Evolutionary conservation across 2,113 vertebrate genomes (phyloP).

Genomic region (Indri indri): DNA sequence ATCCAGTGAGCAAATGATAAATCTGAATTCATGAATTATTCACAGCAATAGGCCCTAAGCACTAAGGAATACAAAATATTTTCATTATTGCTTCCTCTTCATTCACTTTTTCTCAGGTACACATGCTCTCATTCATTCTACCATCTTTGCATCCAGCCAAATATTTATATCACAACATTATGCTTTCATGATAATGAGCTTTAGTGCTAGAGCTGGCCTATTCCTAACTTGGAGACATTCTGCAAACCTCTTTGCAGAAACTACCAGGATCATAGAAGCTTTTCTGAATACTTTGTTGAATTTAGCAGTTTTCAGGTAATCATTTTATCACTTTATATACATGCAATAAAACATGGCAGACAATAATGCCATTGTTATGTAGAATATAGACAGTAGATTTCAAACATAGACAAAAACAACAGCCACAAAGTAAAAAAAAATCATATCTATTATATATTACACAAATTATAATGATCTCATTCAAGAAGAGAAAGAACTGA

Average conservation of each 20-base stretch:
- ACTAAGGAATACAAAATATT: background rate
- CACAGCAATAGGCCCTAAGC: background rate
- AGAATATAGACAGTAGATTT: background rate
- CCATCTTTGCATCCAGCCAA: background rate
- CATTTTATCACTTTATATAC: background rate
- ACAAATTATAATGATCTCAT: background rate
- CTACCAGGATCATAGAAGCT: background rate
- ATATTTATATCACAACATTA: background rate
- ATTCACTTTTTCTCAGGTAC: background rate
- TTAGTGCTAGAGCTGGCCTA: background rate
- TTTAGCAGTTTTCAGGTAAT: background rate
- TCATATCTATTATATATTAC: background rate
- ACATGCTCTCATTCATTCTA: background rate
- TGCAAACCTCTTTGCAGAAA: background rate
- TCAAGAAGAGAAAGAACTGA: background rate
- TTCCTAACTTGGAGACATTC: background rate
- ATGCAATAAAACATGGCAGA: background rate
- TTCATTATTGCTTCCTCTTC: background rate
- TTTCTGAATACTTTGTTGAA: background rate
- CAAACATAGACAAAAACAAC: background rate
- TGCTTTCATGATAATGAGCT: background rate
- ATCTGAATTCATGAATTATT: background rate
- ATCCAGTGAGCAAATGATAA: background rate
- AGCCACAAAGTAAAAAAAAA: background rate
- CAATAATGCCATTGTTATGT: background rate